Evolutionary conservation across 2,888 invertebrate genomes (phyloP).

Genomic region (Drosophila kanekoi): DNA sequence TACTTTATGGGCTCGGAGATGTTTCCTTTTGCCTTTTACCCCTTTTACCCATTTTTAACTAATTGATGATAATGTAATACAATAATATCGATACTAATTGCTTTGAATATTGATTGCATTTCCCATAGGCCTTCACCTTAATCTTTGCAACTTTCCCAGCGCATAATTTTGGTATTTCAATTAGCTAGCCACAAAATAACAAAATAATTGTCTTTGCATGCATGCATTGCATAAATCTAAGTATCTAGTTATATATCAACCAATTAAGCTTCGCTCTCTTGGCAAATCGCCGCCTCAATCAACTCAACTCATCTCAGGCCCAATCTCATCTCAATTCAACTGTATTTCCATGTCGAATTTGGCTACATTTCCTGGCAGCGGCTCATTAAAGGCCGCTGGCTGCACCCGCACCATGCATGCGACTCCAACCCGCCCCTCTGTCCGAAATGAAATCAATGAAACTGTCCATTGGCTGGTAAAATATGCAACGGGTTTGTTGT

Average conservation of each 20-base stretch:
- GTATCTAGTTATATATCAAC: constrained; percentile 38
- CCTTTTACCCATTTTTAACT: too few relatives aligned
- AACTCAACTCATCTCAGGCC: constrained; percentile 20
- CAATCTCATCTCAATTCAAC: constrained; percentile 37
- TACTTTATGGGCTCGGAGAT: too few relatives aligned
- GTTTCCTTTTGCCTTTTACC: too few relatives aligned
- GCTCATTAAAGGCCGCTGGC: constrained; percentile 59
- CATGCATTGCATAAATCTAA: constrained; percentile 31
- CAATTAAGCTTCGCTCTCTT: constrained; percentile 47
- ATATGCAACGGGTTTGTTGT: constrained; percentile 52
- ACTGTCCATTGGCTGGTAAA: constrained; percentile 42
- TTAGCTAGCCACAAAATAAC: constrained; percentile 33
- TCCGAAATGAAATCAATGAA: constrained; percentile 25
- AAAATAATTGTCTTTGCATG: constrained; percentile 25
- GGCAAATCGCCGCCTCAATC: constrained; percentile 41
- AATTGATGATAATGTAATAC: too few relatives aligned
- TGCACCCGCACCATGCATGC: constrained; percentile 65
- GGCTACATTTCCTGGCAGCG: constrained; percentile 55
- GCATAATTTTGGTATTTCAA: constrained; percentile 14
- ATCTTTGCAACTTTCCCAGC: not conserved
- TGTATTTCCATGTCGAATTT: constrained; percentile 41
- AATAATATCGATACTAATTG: too few relatives aligned
- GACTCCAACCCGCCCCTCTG: not conserved
- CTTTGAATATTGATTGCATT: not conserved
- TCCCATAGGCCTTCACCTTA: not conserved